Evolutionary conservation across 2,797 vertebrate species (phyloP), one percentile per base, ranked within the genome.

Genomic region (Chlorospingus semifuscus): DNA sequence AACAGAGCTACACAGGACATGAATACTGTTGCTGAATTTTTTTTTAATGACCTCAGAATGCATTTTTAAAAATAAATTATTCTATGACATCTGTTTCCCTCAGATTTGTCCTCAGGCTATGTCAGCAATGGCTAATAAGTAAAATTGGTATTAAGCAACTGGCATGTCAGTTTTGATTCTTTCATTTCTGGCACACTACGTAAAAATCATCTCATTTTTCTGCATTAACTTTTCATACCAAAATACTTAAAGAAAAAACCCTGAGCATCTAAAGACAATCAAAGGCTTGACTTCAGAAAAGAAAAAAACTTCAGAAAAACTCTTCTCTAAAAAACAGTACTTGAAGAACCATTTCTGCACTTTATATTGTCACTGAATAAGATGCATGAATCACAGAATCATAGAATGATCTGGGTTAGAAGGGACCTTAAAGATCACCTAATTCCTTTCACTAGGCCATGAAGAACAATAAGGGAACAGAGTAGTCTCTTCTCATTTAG

Each of bases 161-260:
- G 34, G 19, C 20, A 59, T 1, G 7, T 50, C 12, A 68, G 14
- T 52, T 92, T 53, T 57, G 37, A 78, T 27, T 87, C 39, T 84
- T 90, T 82, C 7, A 55, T 56, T 77, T 61, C 34, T 41, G 42
- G 41, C 27, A 53, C 6, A n/a, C 29, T n/a, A 63, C 0, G 0
- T 22, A 61, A 53, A 90, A 76, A 61, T n/a, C 7, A n/a, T 34
- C 34, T 61, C 15, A 66, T 12, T 69, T 84, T 15, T 89, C 46
- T 2, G 2, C 52, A 53, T 22, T 60, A 66, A 32, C 15, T 80
- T 71, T 39, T 49, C 19, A 56, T 9, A 89, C 32, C 14, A 17
- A 49, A 74, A 87, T 16, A 74, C 47, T 59, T 61, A 9, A 60
- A 81, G n/a, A 77, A 79, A 75, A 29, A 89, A 89, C 17, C 23